phyloP scores from a whole-genome alignment of 2,797 vertebrate genomes.

The Eospalax fontanierii region DNA sequence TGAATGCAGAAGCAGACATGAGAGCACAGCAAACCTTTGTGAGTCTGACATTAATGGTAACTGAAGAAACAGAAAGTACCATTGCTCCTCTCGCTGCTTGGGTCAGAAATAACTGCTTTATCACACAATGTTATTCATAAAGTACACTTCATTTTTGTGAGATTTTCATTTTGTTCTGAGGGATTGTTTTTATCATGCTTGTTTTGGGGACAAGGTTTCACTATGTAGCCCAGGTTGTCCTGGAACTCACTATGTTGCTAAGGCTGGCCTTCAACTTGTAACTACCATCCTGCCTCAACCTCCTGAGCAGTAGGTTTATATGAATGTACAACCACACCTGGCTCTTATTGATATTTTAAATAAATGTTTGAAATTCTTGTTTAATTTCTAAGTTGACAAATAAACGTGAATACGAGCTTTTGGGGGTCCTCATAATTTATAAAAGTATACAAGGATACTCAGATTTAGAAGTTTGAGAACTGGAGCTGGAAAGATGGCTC shows the following conservation, averaged over 20 bases:
- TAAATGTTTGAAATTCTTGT: constrained; percentile 40
- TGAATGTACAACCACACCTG: not conserved
- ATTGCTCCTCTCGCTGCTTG: not conserved
- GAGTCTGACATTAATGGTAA: not conserved
- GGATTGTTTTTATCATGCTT: no score
- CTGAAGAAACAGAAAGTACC: constrained; percentile 29
- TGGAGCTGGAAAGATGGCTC: no score
- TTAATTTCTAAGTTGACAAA: constrained; percentile 52
- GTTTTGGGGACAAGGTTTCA: no score
- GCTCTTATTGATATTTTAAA: constrained; percentile 42
- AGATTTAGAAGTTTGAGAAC: no score
- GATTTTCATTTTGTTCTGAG: no score
- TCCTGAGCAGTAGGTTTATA: not conserved
- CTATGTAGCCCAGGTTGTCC: no score
- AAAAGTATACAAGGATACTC: not conserved
- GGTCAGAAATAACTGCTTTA: no score
- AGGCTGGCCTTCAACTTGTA: not conserved
- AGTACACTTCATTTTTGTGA: no score
- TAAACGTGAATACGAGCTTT: constrained; percentile 29
- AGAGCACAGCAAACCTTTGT: constrained; percentile 14
- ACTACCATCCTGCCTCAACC: no score
- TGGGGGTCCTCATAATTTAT: not conserved
- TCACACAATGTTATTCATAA: no score
- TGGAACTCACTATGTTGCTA: no score
- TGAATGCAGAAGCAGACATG: constrained; percentile 20